These are phyloP conservation scores for Oryzias melastigma DNA, from an alignment of 2,113 vertebrate species.

Conservation along the genomic window DNA sequence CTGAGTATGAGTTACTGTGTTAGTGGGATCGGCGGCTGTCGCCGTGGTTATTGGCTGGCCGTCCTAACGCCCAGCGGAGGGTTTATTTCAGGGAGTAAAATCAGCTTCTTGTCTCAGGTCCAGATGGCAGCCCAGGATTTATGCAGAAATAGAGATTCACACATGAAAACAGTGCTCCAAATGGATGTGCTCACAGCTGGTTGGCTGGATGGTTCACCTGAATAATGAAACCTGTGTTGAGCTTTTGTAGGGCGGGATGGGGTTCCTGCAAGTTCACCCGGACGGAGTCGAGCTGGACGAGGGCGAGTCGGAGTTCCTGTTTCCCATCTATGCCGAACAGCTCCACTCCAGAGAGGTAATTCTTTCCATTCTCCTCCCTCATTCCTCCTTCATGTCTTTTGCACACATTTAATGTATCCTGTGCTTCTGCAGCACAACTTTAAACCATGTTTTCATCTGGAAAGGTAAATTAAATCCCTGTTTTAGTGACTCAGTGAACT, in stretches of 20 bases:
- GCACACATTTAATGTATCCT: background rate
- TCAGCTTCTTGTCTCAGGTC: conserved; percentile 38
- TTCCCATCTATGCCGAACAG: conserved; percentile 91
- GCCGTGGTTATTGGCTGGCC: conserved; percentile 3
- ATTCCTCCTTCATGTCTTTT: conserved; percentile 1
- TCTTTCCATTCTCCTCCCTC: conserved; percentile 1
- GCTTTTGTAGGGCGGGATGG: conserved; percentile 88
- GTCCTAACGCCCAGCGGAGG: conserved; percentile 20
- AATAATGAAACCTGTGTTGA: background rate
- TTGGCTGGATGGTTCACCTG: background rate
- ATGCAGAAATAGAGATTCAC: conserved; percentile 22
- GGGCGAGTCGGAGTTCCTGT: conserved; percentile 95
- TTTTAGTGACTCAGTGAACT: background rate
- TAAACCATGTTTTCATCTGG: conserved; percentile 17
- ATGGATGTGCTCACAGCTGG: too few relatives aligned
- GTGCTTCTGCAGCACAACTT: conserved; percentile 4
- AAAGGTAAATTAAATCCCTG: conserved; percentile 23
- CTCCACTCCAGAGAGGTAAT: conserved; percentile 92
- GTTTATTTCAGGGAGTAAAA: conserved; percentile 31
- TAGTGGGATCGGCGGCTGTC: background rate
- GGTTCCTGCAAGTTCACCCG: conserved; percentile 83
- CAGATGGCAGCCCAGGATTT: conserved; percentile 54
- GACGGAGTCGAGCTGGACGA: conserved; percentile 91
- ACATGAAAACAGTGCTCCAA: too few relatives aligned
- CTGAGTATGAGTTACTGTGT: background rate